Percentiles rank a stretch among this genome's conserved stretches.
Evolutionary conservation across 2,888 invertebrate species (phyloP).

Genomic region (Entomobrya proxima): DNA sequence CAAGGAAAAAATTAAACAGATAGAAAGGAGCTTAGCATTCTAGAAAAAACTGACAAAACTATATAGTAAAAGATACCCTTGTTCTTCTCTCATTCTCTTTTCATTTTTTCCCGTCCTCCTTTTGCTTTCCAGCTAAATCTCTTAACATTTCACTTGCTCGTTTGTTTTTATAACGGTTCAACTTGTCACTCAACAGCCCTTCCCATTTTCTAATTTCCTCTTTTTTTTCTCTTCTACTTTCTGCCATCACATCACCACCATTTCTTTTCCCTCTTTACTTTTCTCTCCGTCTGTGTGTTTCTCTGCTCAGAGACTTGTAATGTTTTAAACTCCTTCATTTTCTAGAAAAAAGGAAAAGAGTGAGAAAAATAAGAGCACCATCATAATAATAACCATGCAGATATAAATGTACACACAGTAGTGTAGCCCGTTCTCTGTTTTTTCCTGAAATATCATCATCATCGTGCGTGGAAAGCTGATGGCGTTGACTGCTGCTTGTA

Average conservation of each 20-base stretch:
- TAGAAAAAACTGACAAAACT: slow-evolving; percentile 9
- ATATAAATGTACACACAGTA: neutral
- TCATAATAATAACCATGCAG: neutral
- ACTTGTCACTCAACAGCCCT: slow-evolving; percentile 65
- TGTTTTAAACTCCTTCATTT: slow-evolving; percentile 25
- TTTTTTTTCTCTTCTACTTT: slow-evolving; percentile 34
- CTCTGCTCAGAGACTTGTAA: neutral
- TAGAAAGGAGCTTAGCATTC: neutral
- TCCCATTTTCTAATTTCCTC: slow-evolving; percentile 65
- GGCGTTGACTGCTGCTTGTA: slow-evolving; percentile 10
- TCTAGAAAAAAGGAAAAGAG: neutral
- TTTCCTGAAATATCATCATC: neutral
- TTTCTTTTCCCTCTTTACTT: neutral
- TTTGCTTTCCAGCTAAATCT: slow-evolving; percentile 47
- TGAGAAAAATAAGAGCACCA: neutral
- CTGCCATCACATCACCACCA: slow-evolving; percentile 30
- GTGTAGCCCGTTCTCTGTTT: neutral
- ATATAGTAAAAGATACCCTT: slow-evolving; percentile 1
- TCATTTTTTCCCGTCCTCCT: slow-evolving; percentile 3
- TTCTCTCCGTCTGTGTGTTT: neutral
- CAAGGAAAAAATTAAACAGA: neutral
- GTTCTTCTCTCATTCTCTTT: neutral
- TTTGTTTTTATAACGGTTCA: slow-evolving; percentile 67
- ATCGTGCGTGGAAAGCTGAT: neutral
- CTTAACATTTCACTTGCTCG: slow-evolving; percentile 65